Evolutionary conservation across 2,797 vertebrate species (phyloP).

Genomic region (Urocyon cinereoargenteus): DNA sequence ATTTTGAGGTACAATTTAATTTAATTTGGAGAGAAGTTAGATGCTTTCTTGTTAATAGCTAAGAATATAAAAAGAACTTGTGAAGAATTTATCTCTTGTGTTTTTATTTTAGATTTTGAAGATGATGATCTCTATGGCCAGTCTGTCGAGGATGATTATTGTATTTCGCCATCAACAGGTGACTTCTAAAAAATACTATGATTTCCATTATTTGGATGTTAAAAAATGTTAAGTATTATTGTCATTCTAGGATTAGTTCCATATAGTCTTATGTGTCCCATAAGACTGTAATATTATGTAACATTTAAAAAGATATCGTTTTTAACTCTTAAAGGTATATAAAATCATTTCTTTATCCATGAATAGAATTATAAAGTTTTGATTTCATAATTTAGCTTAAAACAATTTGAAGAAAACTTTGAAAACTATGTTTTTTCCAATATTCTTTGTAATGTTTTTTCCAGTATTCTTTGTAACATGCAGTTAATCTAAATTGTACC

Average conservation of each 20-base stretch:
- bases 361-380: conserved; percentile 52
- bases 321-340: conserved; percentile 37
- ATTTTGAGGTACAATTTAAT: conserved; percentile 20
- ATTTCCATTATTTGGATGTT: conserved; percentile 7
- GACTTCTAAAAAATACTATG: conserved; percentile 51
- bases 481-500: conserved; percentile 36
- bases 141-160: conserved; percentile 98
- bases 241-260: background rate
- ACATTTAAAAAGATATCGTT: conserved; percentile 36
- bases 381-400: conserved; percentile 11
- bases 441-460: conserved; percentile 22
- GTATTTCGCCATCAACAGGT: conserved; percentile 99
- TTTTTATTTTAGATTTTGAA: conserved; percentile 93
- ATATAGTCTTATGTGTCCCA: background rate
- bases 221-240: conserved; percentile 44
- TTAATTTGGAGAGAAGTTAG: conserved; percentile 55
- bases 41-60: background rate
- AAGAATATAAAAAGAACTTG: conserved; percentile 39
- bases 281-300: conserved; percentile 12
- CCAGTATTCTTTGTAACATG: background rate
- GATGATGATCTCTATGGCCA: conserved; percentile 98
- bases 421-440: background rate
- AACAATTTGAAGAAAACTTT: conserved; percentile 50
- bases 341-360: conserved; percentile 19
- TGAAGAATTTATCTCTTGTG: conserved; percentile 51